These are phyloP conservation scores for Teleogryllus occipitalis DNA, from an alignment of 1,140 invertebrate genomes.

Conservation along the genomic window DNA sequence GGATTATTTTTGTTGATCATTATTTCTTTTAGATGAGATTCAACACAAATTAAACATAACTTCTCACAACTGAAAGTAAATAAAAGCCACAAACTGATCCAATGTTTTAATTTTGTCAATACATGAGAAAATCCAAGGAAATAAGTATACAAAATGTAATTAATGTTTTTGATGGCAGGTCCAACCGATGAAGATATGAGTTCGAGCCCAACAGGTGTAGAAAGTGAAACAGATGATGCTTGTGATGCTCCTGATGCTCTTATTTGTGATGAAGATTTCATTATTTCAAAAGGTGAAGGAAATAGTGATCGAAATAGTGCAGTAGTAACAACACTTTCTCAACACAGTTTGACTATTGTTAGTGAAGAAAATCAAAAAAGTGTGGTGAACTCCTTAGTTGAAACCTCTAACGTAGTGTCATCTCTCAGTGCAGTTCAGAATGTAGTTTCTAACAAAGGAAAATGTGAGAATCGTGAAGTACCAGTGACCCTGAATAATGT, in stretches of 20 bases:
- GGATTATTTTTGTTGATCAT: too few species aligned
- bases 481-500: too few species aligned
- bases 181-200: conserved; percentile 11
- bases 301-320: not conserved
- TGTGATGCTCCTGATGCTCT: not conserved
- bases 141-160: too few species aligned
- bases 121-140: not conserved
- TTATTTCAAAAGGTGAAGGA: not conserved
- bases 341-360: too few species aligned
- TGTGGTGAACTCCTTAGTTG: too few species aligned
- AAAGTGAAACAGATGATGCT: conserved; percentile 11
- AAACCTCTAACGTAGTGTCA: too few species aligned
- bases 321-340: not conserved
- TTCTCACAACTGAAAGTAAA: not conserved
- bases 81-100: not conserved
- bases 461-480: too few species aligned
- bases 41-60: not conserved
- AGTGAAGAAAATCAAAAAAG: too few species aligned
- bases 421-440: too few species aligned
- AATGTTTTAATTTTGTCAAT: not conserved
- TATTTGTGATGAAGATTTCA: not conserved
- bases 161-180: not conserved
- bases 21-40: too few species aligned
- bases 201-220: not conserved
- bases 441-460: too few species aligned